A percentile compares a stretch with the other conserved stretches of the same genome.
These are phyloP conservation scores for Caranx ignobilis DNA, from an alignment of 2,113 vertebrate species.

Conservation along the genomic window DNA sequence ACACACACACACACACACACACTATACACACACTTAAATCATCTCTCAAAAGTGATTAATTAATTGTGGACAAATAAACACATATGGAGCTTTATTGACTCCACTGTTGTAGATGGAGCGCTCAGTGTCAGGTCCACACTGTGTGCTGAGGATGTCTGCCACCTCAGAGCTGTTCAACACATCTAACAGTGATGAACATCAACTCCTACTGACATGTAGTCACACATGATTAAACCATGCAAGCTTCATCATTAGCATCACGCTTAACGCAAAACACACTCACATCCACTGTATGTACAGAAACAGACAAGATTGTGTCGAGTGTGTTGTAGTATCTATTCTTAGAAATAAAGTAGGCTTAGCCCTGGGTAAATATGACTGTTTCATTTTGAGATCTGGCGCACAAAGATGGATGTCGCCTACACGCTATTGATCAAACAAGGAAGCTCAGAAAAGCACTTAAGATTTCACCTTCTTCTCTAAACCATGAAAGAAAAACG, in stretches of 20 bases:
- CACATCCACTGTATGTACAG: not conserved
- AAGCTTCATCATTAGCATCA: conserved; percentile 1
- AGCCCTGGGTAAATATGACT: conserved; percentile 42
- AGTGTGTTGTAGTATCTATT: conserved; percentile 42
- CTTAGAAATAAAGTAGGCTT: conserved; percentile 46
- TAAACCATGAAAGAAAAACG: not conserved
- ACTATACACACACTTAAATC: not conserved
- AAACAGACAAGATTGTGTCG: conserved; percentile 7
- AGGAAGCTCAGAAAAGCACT: conserved; percentile 1
- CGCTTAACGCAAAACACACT: not conserved
- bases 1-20: no score
- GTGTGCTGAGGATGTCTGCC: conserved; percentile 2
- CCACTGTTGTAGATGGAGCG: not conserved
- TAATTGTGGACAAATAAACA: conserved; percentile 12
- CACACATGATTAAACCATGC: conserved; percentile 17
- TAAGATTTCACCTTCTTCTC: conserved; percentile 2
- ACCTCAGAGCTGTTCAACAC: conserved; percentile 4
- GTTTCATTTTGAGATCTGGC: conserved; percentile 43
- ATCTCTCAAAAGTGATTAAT: not conserved
- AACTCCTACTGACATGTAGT: conserved; percentile 8
- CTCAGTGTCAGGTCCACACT: conserved; percentile 4
- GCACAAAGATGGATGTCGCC: conserved; percentile 43
- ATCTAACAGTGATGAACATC: not conserved
- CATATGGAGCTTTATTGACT: not conserved
- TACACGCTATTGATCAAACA: conserved; percentile 57